Evolutionary conservation across 2,888 invertebrate species (phyloP).

Genomic region (Orchesellides sinensis): DNA sequence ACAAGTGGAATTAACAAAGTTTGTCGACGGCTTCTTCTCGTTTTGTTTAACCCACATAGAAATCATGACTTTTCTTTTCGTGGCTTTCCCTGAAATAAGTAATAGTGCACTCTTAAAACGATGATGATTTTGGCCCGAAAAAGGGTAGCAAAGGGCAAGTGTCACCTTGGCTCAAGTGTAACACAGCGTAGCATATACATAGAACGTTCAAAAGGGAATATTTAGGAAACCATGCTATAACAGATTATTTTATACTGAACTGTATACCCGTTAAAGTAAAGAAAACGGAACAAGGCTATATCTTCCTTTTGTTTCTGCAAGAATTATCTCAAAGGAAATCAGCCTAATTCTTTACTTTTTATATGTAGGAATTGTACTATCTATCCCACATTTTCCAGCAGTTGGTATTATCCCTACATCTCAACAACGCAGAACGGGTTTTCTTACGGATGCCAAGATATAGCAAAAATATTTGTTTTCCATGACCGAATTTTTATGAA

Average conservation of each 20-base stretch:
- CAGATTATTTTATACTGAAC: background rate
- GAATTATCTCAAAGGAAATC: background rate
- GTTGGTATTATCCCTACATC: too few relatives aligned
- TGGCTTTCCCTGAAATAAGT: background rate
- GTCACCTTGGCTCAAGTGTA: background rate
- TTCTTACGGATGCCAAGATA: conserved; percentile 10
- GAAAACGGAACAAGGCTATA: background rate
- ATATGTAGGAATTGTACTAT: too few relatives aligned
- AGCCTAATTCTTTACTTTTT: background rate
- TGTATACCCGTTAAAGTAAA: too few relatives aligned
- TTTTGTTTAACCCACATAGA: conserved; percentile 17
- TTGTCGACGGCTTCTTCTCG: background rate
- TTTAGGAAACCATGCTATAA: background rate
- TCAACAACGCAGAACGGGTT: too few relatives aligned
- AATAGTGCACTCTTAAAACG: background rate
- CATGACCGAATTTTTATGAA: conserved; percentile 13
- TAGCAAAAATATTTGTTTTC: conserved; percentile 25
- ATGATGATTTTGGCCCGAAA: too few relatives aligned
- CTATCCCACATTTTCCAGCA: too few relatives aligned
- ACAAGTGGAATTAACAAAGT: conserved; percentile 20
- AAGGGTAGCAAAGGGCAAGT: conserved; percentile 2
- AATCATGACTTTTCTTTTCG: background rate
- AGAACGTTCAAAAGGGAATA: background rate
- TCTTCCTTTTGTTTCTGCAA: conserved; percentile 8
- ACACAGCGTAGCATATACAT: background rate